phyloP scores from a whole-genome alignment of 2,797 vertebrate genomes.

The Mormyrops boulengeri region DNA sequence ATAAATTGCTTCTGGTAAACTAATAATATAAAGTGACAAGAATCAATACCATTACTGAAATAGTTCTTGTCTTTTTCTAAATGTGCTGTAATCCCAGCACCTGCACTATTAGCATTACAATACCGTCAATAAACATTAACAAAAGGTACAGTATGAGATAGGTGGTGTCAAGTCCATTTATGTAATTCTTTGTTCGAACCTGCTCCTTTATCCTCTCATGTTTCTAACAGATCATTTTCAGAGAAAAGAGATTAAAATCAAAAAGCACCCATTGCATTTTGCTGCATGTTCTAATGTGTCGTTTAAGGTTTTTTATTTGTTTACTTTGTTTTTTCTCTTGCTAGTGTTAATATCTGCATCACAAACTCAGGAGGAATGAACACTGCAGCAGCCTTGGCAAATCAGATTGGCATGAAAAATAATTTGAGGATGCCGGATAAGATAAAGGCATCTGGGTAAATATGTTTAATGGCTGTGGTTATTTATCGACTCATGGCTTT shows the following conservation, averaged over 20 bases:
- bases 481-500: neutral
- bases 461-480: constrained; percentile 1
- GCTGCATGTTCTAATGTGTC: neutral
- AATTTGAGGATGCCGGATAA: neutral
- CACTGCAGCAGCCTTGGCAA: neutral
- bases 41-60: neutral
- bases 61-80: neutral
- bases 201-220: neutral
- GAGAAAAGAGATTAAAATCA: neutral
- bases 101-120: neutral
- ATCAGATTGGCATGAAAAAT: neutral
- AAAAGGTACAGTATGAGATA: neutral
- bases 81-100: neutral
- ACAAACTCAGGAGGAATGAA: neutral
- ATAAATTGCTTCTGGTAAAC: neutral
- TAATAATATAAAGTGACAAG: neutral
- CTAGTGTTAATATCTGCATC: neutral
- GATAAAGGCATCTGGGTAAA: neutral
- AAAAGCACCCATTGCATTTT: neutral
- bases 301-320: neutral
- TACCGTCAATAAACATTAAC: neutral
- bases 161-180: neutral
- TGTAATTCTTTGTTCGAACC: neutral
- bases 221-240: neutral
- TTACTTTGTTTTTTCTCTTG: neutral